These are phyloP conservation scores for Scaptomyza polygonia DNA, from an alignment of 2,888 invertebrate species.

Conservation along the genomic window DNA sequence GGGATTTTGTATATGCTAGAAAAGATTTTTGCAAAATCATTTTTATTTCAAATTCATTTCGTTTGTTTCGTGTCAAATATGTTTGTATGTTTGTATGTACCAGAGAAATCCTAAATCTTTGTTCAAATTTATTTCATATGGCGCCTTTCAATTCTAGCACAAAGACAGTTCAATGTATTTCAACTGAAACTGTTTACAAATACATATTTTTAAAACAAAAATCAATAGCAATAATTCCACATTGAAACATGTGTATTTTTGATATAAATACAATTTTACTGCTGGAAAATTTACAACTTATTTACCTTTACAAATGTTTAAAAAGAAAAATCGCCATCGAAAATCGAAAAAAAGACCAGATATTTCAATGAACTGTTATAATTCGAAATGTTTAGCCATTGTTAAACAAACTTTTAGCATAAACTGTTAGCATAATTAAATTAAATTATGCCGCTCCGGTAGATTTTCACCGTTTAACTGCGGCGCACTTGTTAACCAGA, in stretches of 20 bases:
- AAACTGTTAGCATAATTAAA: slow-evolving; percentile 67
- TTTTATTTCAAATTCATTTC: slow-evolving; percentile 61
- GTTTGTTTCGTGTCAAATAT: slow-evolving; percentile 48
- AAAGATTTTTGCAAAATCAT: slow-evolving; percentile 77
- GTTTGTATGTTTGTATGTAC: slow-evolving; percentile 11
- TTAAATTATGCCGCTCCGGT: slow-evolving; percentile 73
- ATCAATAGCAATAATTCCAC: not conserved
- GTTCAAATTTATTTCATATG: slow-evolving; percentile 49
- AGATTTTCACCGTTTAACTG: slow-evolving; percentile 76
- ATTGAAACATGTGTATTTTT: not conserved
- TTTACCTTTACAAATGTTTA: no score
- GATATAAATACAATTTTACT: no score
- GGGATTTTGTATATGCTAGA: slow-evolving; percentile 44
- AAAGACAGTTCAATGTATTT: slow-evolving; percentile 32
- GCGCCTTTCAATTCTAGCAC: slow-evolving; percentile 44
- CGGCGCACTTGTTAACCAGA: slow-evolving; percentile 76
- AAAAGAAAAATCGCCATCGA: no score
- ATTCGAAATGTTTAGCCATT: no score
- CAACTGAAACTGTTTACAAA: not conserved
- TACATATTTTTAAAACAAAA: no score
- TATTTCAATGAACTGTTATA: no score
- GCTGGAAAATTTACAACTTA: no score
- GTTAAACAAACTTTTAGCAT: slow-evolving; percentile 32
- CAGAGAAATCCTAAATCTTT: slow-evolving; percentile 33
- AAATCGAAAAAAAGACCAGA: no score